Evolutionary conservation across 2,797 vertebrate genomes (phyloP), one percentile per base, ranked within the genome.

Genomic region (Triplophysa yarkandensis): DNA sequence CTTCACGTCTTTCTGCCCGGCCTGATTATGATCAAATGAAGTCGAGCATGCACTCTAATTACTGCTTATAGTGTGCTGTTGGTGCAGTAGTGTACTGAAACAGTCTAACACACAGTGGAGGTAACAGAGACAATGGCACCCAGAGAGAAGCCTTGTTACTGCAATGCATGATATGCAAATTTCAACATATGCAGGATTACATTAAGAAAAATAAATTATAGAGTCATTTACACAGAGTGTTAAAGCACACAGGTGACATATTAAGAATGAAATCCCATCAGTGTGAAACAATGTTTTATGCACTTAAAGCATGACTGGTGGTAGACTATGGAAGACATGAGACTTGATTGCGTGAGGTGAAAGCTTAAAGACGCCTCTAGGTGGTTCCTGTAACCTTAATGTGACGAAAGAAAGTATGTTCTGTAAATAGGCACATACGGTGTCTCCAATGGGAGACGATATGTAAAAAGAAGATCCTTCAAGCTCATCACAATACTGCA

Each of bases 11-110:
- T 86, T 83, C 85, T 78, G 89, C 88, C 80, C 89, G 85, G 89
- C 88, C 88, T 92, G 88, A 91, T 92, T 90, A 91, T 90, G 88
- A 92, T 91, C 89, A 90, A 92, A 91, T 86, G 90, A 90, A 92
- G 88, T 85, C 86, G 84, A 89, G 90, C 90, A 83, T 91, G 88
- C 89, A 89, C 88, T 91, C 89, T 92, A 92, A 92, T 93, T 91
- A 92, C 87, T 88, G 88, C 88, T 90, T 91, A 90, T 83, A 86
- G 77, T 34, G 10, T 6, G 10, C 6, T 89, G 90, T 90, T 88
- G 91, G 88, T 90, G 89, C 87, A 86, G 79, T 83, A 76, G 84
- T 61, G 84, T 86, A 84, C 67, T 77, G 83, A 81, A 83, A 85
- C 88, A 78, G 86, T 84, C 87, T 85, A 88, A 86, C 83, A 89